phyloP scores from a whole-genome alignment of 2,888 invertebrate species.

The Dexiosoma caninum region DNA sequence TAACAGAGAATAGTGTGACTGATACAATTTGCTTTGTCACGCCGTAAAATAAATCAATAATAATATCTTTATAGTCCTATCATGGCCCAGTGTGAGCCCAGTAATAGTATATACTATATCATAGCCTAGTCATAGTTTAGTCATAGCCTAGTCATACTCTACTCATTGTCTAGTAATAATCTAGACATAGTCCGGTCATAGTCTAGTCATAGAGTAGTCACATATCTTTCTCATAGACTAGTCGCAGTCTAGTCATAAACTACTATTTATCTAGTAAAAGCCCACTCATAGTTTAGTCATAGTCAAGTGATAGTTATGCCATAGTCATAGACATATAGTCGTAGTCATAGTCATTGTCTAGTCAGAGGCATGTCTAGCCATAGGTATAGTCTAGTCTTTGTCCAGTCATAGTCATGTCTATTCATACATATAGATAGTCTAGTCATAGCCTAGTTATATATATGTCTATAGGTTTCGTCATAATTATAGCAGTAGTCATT shows the following conservation, averaged over 20 bases:
- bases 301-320: not conserved
- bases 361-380: no score
- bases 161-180: not conserved
- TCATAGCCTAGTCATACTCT: not conserved
- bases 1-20: no score
- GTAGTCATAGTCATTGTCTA: not conserved
- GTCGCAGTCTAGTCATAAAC: not conserved
- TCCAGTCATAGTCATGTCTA: not conserved
- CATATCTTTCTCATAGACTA: not conserved
- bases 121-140: not conserved
- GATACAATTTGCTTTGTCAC: no score
- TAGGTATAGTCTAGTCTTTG: not conserved
- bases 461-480: no score
- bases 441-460: not conserved
- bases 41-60: no score
- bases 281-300: not conserved
- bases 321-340: not conserved
- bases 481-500: not conserved
- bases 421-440: not conserved
- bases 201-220: not conserved
- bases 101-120: no score
- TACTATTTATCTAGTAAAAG: not conserved
- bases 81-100: no score
- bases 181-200: not conserved
- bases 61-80: no score